A percentile compares a stretch with the other conserved stretches of the same genome.
phyloP scores from a whole-genome alignment of 1,140 invertebrate species.

The Eciton burchellii region DNA sequence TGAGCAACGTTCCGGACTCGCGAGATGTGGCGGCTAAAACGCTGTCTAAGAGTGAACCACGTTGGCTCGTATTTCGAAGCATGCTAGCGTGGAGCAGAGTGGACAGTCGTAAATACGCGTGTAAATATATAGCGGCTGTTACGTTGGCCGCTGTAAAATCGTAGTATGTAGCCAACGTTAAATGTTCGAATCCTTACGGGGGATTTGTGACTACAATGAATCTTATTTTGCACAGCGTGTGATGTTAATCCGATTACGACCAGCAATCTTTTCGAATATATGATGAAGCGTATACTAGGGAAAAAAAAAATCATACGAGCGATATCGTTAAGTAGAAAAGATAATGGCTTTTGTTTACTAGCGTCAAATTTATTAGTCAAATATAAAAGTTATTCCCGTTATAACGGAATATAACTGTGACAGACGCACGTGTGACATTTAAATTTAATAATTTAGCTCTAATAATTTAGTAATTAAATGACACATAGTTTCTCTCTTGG shows the following conservation, averaged over 20 bases:
- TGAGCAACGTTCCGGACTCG: not conserved
- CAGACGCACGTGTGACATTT: too few relatives aligned
- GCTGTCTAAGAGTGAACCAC: constrained; percentile 15
- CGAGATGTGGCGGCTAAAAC: constrained; percentile 42
- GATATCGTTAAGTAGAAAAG: constrained; percentile 1
- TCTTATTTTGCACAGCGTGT: constrained; percentile 44
- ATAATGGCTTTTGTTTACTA: not conserved
- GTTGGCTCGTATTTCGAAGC: constrained; percentile 48
- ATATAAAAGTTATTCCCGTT: too few relatives aligned
- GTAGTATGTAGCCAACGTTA: constrained; percentile 77
- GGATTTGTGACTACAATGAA: constrained; percentile 61
- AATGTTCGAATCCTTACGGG: constrained; percentile 79
- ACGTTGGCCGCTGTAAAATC: constrained; percentile 79
- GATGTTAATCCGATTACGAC: constrained; percentile 56
- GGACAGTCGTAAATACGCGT: constrained; percentile 82
- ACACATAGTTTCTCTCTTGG: constrained; percentile 2
- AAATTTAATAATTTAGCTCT: not conserved
- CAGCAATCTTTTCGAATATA: constrained; percentile 23
- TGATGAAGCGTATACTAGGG: not conserved
- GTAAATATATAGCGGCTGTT: constrained; percentile 83
- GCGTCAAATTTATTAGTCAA: too few relatives aligned
- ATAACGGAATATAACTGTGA: too few relatives aligned
- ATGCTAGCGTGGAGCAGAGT: constrained; percentile 68
- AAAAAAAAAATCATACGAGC: not conserved
- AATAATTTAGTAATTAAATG: not conserved